phyloP scores from a whole-genome alignment of 37 sponge, comb jelly and placozoan species.

The Halichondria panicea region DNA sequence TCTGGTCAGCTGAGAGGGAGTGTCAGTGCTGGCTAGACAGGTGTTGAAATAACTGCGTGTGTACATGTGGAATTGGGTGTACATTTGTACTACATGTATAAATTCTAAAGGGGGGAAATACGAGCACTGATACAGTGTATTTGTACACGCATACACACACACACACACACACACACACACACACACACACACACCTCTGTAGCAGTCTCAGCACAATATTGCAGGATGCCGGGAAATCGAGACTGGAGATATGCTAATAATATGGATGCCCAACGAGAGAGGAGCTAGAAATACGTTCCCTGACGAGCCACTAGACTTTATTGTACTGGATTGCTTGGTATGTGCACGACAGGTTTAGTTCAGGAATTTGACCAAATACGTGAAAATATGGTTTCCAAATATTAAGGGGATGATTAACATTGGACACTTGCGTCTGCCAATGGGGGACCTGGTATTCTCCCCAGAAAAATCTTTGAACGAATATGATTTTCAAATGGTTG shows the following conservation, averaged over 20 bases:
- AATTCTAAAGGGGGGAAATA: no score
- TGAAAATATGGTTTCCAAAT: neutral
- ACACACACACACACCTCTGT: constrained; percentile 48
- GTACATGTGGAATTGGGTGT: no score
- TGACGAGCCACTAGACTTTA: constrained; percentile 52
- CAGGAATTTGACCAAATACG: no score
- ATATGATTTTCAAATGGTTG: neutral
- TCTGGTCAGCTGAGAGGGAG: no score
- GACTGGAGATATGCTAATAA: constrained; percentile 33
- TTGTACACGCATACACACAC: no score
- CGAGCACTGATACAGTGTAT: no score
- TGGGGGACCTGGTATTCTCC: no score
- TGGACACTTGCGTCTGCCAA: no score
- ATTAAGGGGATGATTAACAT: neutral
- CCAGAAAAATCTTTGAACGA: no score
- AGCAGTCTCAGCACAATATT: constrained; percentile 37
- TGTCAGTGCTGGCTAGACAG: constrained; percentile 18
- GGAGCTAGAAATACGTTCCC: constrained; percentile 42
- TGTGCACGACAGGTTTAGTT: neutral
- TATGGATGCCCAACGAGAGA: constrained; percentile 80
- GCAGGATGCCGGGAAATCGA: constrained; percentile 46
- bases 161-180: no score
- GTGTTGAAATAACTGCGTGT: no score
- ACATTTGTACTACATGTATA: no score
- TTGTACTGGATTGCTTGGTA: constrained; percentile 73